Base-by-base conservation (phyloP, 2,797 vertebrate species). In the Notolabrus celidotus region DNA sequence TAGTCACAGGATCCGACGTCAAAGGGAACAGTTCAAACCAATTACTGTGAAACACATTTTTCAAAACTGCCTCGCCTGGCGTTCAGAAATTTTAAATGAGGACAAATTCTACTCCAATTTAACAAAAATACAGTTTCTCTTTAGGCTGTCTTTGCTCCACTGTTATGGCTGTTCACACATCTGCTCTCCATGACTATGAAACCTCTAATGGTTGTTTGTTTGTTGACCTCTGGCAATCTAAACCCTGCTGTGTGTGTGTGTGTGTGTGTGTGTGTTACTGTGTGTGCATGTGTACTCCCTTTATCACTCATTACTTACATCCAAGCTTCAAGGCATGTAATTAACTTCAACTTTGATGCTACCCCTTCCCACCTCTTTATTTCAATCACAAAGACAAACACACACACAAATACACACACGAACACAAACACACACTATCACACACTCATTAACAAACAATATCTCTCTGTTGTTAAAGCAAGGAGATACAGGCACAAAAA, bases 321-420 rank as follows among this genome's bases (percentile, higher is more conserved):
- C 19, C 78, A 81, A 71, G 72, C 83, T 85, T 77, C 52, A 71
- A 86, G 83, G 76, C 73, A 78, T 87, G 85, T 89, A 88, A 89
- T 90, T 90, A 88, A 76, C 82, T 82, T 36, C 46, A 79, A 67
- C 86, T 88, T 92, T 88, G 82, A 87, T 84, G 60, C 71, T 75
- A 68, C 70, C 70, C 20, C 12, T 12, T 23, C 45, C 77, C 54
- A 76, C 80, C 80, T 85, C 81, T 78, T 75, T 66, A 71, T 78
- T 86, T 82, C 73, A 72, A 51, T 33, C 60, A 71, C 19, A 17
- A 50, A 53, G 15, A 6, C 10, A 33, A 29, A 58, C 1, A 29
- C 55, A 74, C 15, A 36, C 12, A 36, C 34, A 19, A 53, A 69
- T 15, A 9, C 16, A 46, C 36, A 47, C 62, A 60, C 34, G n/a